Percentiles rank a stretch among this genome's conserved stretches.
Conservation (phyloP, 2,888 invertebrate species). For the Pyrrhia umbra region DNA sequence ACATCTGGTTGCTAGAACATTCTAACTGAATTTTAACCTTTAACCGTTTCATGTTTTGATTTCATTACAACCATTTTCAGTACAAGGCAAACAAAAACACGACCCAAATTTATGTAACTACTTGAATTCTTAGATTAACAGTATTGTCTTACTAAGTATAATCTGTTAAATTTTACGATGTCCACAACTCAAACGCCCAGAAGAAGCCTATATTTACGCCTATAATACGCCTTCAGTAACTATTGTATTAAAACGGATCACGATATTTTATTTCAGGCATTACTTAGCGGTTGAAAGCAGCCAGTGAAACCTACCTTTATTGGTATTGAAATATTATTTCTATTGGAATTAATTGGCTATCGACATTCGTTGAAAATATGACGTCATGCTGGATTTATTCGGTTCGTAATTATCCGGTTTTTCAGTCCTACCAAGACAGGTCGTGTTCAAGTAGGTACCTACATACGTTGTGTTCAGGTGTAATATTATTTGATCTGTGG, state of each 20-base stretch:
- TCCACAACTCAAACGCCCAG: neutral
- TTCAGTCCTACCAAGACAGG: neutral
- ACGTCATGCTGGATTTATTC: neutral
- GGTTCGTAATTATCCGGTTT: neutral
- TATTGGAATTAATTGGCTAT: conserved; percentile 1
- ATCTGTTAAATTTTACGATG: neutral
- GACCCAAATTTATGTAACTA: no score
- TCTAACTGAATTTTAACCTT: no score
- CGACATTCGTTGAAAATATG: neutral
- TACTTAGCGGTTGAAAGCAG: neutral
- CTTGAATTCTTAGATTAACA: no score
- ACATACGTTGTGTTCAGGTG: neutral
- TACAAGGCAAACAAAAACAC: no score
- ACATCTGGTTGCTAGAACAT: no score
- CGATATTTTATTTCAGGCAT: neutral
- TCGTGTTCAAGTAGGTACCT: neutral
- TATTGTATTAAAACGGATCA: neutral
- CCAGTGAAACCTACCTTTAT: neutral
- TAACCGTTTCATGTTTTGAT: no score
- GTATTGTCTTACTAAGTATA: neutral
- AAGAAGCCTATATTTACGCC: neutral
- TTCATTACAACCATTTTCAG: no score
- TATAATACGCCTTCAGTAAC: neutral
- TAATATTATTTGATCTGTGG: no score
- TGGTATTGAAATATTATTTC: neutral